Evolutionary conservation across 1,140 invertebrate genomes (phyloP).

Genomic region (Lasioglossum albipes): DNA sequence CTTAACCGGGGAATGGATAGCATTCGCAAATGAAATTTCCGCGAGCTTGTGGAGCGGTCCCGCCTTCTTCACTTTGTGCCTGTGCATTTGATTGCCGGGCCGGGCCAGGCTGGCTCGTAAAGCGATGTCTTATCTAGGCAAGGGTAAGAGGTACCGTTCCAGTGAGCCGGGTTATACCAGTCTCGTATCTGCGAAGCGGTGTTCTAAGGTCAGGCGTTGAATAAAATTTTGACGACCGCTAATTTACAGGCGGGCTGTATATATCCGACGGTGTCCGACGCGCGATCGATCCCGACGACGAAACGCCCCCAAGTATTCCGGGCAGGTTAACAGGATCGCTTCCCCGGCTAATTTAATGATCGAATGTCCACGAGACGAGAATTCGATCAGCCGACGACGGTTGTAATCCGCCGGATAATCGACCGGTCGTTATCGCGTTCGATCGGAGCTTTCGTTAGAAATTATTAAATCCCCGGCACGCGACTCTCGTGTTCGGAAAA

Average conservation of each 20-base stretch:
- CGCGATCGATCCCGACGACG: not conserved
- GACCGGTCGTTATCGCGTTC: not conserved
- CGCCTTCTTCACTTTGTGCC: conserved; percentile 9
- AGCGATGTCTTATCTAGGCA: conserved; percentile 35
- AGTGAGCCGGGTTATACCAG: conserved; percentile 20
- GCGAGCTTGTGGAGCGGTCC: not conserved
- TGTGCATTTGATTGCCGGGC: conserved; percentile 15
- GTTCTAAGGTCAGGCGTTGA: conserved; percentile 16
- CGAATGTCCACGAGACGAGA: not conserved
- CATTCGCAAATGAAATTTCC: conserved; percentile 30
- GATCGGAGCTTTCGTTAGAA: not conserved
- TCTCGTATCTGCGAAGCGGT: conserved; percentile 24
- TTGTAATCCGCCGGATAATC: not conserved
- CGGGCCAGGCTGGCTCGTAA: conserved; percentile 9
- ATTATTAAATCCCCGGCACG: not conserved
- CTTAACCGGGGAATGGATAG: conserved; percentile 12
- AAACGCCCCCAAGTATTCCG: not conserved
- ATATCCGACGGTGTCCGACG: not conserved
- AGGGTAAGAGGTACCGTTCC: conserved; percentile 39
- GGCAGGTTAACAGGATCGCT: not conserved
- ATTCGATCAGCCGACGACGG: not conserved
- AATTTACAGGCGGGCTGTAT: conserved; percentile 7
- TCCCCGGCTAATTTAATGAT: not conserved
- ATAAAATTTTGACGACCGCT: conserved; percentile 39
- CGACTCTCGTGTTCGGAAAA: no score